Evolutionary conservation across 92 coral and sea anemone species (phyloP), one percentile per base, ranked within the genome.

Genomic region (Bergia sp.): DNA sequence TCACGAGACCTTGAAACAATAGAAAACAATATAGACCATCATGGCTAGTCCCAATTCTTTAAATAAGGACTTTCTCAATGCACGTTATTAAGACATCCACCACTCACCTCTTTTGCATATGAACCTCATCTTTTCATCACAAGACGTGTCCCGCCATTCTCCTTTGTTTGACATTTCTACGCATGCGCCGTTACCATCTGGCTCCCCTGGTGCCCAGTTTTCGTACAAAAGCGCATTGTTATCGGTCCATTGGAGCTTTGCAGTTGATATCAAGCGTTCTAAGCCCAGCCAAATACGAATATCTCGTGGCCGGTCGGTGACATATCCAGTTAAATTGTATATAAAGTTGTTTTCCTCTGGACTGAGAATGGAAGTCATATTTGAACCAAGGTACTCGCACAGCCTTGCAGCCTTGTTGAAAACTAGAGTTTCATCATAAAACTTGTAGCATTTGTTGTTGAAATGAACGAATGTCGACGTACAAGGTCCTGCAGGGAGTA

Each of bases 131-230:
- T 82, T 90, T 45, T 95, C 94, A 11, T 75, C 84, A 88, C 99
- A 97, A 23, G 96, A 85, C 39, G 92, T 79, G 71, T 97, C 97
- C 82, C 90, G 90, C 99, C 99, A 97, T 84, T 90, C 81, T 42
- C 98, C 99, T 29, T 85, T 84, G 45, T 82, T 78, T 53, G 93
- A 85, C 98, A 97, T 97, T 88, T 90, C 94, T n/a, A 93, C 98
- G 93, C 99, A 97, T 91, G 96, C 96, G 86, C 99, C 96, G 69
- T 92, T 89, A 67, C 83, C 76, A 80, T 93, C 95, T 4, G 98
- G 99, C 78, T 97, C 96, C 16, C 98, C 98, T 80, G 92, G 88
- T 1, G 91, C 92, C 98, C 98, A 97, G 89, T 97, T 96, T 67
- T 80, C 78, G 45, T 88, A 96, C 2, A 72, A 10, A 23, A 95